Base-by-base conservation (phyloP, 2,113 vertebrate genomes). In the Callipepla californica region DNA sequence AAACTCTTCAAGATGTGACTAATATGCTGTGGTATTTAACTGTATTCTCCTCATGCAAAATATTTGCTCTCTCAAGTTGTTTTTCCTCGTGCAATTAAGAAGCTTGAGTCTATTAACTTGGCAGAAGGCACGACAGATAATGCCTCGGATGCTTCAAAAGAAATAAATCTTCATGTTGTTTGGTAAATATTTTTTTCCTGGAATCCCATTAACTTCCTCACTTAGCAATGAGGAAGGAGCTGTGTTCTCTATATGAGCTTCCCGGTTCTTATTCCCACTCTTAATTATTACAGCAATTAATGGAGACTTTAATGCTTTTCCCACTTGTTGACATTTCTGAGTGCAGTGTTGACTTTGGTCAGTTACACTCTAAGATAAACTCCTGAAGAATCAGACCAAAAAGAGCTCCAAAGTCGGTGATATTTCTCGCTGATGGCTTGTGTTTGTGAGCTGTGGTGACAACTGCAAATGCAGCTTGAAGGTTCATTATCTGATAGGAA, bases 201-300 rank as follows among this genome's bases (percentile, higher is more conserved):
- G 47, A 66, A 66, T 57, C 18, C 65, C 50, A 21, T 65, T 48
- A 59, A 48, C 7, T 38, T 65, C 57, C 62, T 84, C 42, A 9
- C 6, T 66, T 36, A 38, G 66, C 48, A 32, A 0, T 63, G 53
- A 45, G 53, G 18, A n/a, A 57, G 44, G 59, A 68, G 32, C 59
- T 62, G 19, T 50, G 55, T 38, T 79, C 48, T 65, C 16, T 12
- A 2, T 36, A 4, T 32, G 45, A 80, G 26, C 48, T 87, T 67
- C 78, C 14, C 0, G 0, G 32, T 87, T 73, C 70, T 55, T 18
- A 9, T 3, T n/a, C 44, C 61, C 65, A 7, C 1, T 4, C 25
- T 2, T 61, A 26, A n/a, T 53, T 16, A 9, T 77, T 75, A 23
- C 8, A 62, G 47, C 18, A 21, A 11, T 69, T 66, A 23, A 53